Evolutionary conservation across 2,888 invertebrate species (phyloP), one percentile per base, ranked within the genome.

Genomic region (Eilema sororculum): DNA sequence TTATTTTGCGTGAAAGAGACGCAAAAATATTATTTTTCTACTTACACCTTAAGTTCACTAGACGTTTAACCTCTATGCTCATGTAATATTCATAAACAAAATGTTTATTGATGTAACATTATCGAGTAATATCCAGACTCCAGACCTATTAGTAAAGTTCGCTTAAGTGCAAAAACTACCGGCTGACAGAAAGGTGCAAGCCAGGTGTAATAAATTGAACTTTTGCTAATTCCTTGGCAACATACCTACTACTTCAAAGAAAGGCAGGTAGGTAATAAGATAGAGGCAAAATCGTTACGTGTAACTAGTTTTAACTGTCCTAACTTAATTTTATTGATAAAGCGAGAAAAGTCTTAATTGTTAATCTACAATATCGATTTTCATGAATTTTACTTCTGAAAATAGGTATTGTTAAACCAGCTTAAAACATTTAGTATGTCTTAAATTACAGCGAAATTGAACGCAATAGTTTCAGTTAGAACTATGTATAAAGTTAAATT

Each of bases 161-260:
- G 30, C 60, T 58, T 13, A 16, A 3, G 52, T 13, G 67, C 71
- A 65, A 71, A 75, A 72, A 72, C 30, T 22, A 78, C 77, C 58
- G 52, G 63, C 69, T 80, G 70, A 71, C 73, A 73, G 60, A 78
- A 82, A 81, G 80, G 82, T 78, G 80, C 73, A 75, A 76, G 66
- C 30, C 80, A 80, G 80, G 74, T 80, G 81, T 62, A 30, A 57
- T 65, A 63, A 30, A 73, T 66, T 78, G 61, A 74, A 71, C 73
- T 72, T 80, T 80, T 76, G 73, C 69, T 52, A n/a, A 9, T 58
- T 71, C 41, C 63, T 60, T 66, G 69, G 12, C 56, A 9, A 72
- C 20, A 24, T 3, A 37, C 4, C 0, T 24, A n/a, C n/a, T 28
- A 28, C 16, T 13, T 13, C n/a, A n/a, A 33, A 60, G 20, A 24